A percentile compares a stretch with the other conserved stretches of the same genome.
Evolutionary conservation across 2,113 vertebrate genomes (phyloP).

Genomic region (Bos indicus): DNA sequence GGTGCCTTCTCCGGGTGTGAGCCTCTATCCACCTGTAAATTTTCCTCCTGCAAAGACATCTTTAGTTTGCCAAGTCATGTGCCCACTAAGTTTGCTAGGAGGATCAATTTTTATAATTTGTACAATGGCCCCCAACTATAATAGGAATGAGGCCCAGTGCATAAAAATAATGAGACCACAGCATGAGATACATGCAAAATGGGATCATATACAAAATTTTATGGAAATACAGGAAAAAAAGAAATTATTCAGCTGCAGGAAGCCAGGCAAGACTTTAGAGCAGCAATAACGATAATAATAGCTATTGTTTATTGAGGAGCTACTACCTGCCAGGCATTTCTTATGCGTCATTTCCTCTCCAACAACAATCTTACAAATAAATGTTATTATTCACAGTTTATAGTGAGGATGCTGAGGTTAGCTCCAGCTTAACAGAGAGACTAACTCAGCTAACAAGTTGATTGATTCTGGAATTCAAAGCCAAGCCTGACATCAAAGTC

Average conservation of each 20-base stretch:
- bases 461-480: constrained; percentile 10
- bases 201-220: background rate
- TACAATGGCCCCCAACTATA: background rate
- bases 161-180: background rate
- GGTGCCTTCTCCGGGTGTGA: no score
- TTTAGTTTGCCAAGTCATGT: background rate
- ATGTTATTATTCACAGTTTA: background rate
- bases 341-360: background rate
- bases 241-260: background rate
- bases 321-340: background rate
- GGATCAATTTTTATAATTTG: background rate
- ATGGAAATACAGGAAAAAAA: background rate
- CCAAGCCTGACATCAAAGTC: background rate
- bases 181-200: background rate
- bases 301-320: background rate
- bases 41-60: background rate
- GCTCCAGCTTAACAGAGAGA: background rate
- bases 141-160: background rate
- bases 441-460: background rate
- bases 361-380: background rate
- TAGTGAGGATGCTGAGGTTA: constrained; percentile 4
- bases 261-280: background rate
- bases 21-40: background rate
- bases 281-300: background rate
- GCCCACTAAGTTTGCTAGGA: background rate